A percentile compares a stretch with the other conserved stretches of the same genome.
Conservation (phyloP, 1,140 invertebrate genomes). For the Eumaeus atala region DNA sequence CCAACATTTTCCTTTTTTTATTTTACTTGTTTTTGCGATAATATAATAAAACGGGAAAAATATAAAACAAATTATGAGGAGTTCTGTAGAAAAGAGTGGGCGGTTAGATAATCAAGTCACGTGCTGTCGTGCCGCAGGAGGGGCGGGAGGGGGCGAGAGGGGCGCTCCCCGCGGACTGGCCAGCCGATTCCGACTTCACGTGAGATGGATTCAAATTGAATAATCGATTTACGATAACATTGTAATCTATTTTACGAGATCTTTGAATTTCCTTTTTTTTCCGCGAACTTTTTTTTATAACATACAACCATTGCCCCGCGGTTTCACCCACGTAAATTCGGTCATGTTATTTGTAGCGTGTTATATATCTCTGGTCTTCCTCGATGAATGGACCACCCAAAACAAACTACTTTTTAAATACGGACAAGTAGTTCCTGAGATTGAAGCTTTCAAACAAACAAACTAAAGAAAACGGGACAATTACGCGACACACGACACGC, state of each 20-base stretch:
- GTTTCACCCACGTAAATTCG: too few species aligned
- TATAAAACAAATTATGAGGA: neutral
- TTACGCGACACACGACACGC: too few species aligned
- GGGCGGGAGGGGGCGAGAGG: constrained; percentile 25
- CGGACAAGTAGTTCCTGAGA: too few species aligned
- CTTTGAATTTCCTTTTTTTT: constrained; percentile 5
- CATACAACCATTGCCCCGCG: too few species aligned
- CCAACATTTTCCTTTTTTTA: neutral
- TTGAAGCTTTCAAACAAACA: too few species aligned
- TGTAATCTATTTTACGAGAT: constrained; percentile 22
- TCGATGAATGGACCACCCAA: too few species aligned
- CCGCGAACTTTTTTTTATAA: neutral
- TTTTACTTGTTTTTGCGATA: neutral
- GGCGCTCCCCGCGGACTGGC: constrained; percentile 43
- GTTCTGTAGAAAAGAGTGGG: neutral
- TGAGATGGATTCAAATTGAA: constrained; percentile 50
- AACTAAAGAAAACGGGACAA: too few species aligned
- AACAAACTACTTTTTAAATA: too few species aligned
- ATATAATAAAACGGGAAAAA: constrained; percentile 1
- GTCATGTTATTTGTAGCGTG: too few species aligned
- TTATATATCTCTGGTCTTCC: too few species aligned
- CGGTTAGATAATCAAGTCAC: constrained; percentile 9
- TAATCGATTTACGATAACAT: constrained; percentile 43
- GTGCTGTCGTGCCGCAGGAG: constrained; percentile 7
- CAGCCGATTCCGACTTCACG: constrained; percentile 45